Conservation (phyloP, 2,888 invertebrate genomes). For the Spodoptera littoralis region DNA sequence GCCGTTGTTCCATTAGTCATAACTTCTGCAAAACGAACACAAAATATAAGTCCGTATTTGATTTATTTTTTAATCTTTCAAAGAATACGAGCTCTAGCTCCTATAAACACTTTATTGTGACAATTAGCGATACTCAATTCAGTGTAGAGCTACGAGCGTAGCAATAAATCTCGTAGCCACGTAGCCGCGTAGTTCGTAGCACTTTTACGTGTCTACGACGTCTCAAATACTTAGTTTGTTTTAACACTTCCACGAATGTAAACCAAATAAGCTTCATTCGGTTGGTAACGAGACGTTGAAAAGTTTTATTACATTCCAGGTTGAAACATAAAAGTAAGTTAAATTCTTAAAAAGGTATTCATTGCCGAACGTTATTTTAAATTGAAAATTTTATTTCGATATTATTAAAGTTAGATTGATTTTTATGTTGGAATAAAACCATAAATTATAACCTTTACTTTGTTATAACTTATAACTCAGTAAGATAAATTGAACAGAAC, state of each 20-base stretch:
- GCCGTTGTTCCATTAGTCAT: too few relatives aligned
- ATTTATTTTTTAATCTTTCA: constrained; percentile 43
- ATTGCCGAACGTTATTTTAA: neutral
- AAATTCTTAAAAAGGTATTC: neutral
- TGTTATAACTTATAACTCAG: accelerated
- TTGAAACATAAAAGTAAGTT: constrained; percentile 10
- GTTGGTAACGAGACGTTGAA: constrained; percentile 40
- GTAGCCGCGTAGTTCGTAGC: constrained; percentile 62
- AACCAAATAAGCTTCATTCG: constrained; percentile 47
- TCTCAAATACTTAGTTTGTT: constrained; percentile 60
- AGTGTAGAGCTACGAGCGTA: constrained; percentile 65
- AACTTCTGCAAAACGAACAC: constrained; percentile 18
- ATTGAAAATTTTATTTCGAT: too few relatives aligned
- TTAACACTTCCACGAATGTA: constrained; percentile 50
- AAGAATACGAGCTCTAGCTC: constrained; percentile 41
- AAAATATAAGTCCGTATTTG: constrained; percentile 43
- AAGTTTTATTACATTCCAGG: constrained; percentile 37
- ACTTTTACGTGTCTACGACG: constrained; percentile 57
- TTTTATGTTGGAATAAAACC: neutral
- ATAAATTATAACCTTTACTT: neutral
- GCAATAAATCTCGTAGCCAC: constrained; percentile 74
- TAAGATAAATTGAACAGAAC: neutral
- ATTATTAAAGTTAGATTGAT: too few relatives aligned
- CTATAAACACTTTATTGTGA: constrained; percentile 61
- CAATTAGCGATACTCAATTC: constrained; percentile 60